Evolutionary conservation across 2,113 vertebrate genomes (phyloP), one percentile per base, ranked within the genome.

Genomic region (Amphilophus citrinellus): DNA sequence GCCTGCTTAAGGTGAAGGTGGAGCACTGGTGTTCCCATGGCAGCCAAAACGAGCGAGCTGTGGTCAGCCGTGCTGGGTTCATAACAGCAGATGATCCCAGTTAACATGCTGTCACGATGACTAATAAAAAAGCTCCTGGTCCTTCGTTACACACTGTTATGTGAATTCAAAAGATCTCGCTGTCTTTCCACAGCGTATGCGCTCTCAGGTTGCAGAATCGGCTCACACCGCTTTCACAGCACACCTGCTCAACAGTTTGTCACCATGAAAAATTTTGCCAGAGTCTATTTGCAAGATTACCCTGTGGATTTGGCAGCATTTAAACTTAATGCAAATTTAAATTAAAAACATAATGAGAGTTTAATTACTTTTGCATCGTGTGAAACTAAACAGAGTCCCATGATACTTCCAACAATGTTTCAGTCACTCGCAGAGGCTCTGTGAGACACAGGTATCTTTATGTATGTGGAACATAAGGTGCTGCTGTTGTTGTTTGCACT

Each of bases 61-160:
- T 61, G 56, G 57, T 87, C 84, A 68, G 50, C 22, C 18, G 24
- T 30, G 47, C 35, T 15, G 39, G 30, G 79, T 81, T 56, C 39
- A 78, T 53, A 79, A 82, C 87, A 86, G 85, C 20, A 2, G 80
- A 65, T 82, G 71, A 84, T 87, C 88, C 37, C 44, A 87, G 73
- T 86, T 84, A 84, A 87, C 89, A 62, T 30, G 18, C 60, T 10
- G 50, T 56, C 61, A 62, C 22, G 42, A 87, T 88, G 92, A 93
- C 87, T 90, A 90, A 91, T 89, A 79, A 87, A 93, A 85, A 77
- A 83, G 75, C 30, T 78, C 73, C 76, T 47, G 2, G 17, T 37
- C 58, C 79, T 81, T 62, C 15, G 0, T 65, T 82, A 57, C 83
- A 83, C 39, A 8, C 66, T 77, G 77, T 79, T 63, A 62, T 91